phyloP scores from a whole-genome alignment of 1,140 invertebrate species.

The Dinoponera quadriceps region DNA sequence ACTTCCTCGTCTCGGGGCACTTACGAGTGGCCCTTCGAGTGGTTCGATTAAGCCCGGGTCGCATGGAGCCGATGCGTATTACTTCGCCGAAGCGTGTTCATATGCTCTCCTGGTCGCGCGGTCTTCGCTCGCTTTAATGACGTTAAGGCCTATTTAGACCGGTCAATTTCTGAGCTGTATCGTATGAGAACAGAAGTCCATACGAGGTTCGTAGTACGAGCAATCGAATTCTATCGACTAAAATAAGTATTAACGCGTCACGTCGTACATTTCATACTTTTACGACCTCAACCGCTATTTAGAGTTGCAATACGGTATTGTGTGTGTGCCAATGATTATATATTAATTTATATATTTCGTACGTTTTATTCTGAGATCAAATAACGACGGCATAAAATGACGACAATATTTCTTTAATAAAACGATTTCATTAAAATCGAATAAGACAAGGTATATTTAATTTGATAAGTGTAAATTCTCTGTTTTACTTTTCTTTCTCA shows the following conservation, averaged over 20 bases:
- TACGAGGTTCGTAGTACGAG: not conserved
- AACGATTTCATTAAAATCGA: no score
- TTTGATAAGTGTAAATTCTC: no score
- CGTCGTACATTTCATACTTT: no score
- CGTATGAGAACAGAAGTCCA: not conserved
- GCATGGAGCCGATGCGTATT: constrained; percentile 46
- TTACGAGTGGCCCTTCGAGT: constrained; percentile 51
- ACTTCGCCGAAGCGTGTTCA: constrained; percentile 46
- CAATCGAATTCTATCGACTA: not conserved
- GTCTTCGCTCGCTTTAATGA: constrained; percentile 34
- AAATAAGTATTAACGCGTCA: not conserved
- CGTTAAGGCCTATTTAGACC: constrained; percentile 32
- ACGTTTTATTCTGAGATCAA: no score
- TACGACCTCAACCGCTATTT: no score
- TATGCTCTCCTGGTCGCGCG: constrained; percentile 17
- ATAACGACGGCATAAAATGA: no score
- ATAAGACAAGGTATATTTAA: no score
- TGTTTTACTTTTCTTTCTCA: no score
- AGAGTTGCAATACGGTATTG: no score
- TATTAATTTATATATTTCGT: no score
- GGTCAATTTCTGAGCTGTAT: constrained; percentile 23
- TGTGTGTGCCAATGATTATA: no score
- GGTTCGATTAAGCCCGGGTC: constrained; percentile 54
- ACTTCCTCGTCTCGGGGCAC: constrained; percentile 47
- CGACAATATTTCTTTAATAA: no score